Base-by-base conservation (phyloP, 2,113 vertebrate species). In the Aplodontia rufa region DNA sequence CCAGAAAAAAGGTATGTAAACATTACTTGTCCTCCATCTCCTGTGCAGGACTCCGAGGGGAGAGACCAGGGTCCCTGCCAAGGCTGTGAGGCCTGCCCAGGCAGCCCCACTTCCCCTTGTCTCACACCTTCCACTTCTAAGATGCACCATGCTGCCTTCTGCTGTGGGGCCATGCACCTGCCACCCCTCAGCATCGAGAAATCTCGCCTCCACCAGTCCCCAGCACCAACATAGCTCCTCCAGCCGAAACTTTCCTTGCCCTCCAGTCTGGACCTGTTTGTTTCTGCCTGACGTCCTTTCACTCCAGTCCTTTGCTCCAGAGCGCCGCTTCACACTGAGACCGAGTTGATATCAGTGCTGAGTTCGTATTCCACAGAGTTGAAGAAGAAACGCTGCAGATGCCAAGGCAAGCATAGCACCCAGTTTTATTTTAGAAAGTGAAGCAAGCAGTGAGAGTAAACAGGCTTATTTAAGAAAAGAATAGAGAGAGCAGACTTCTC, bases 71-170 rank as follows among this genome's bases (percentile, higher is more conserved):
- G 19, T 28, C 49, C 75, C 26, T n/a, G 55, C 60, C 53, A 81
- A 30, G 8, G 5, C 40, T 53, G 17, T 11, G 68, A 53, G 40
- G 6, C 5, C 28, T 3, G 0, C 20, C 4, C 32, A 37, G 6
- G 1, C 66, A 8, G 17, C 24, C 62, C 1, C 9, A 47, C 0
- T 66, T 24, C 13, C 24, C 64, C 45, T 55, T 8, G 5, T 66
- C 45, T 82, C 68, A 9, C 14, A 17, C 5, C 28, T 6, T 37
- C 8, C 71, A 5, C 55, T 42, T 28, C 64, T 80, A n/a, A 11
- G 10, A 10, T n/a, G 6, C 1, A 7, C 2, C 4, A 20, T 47
- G 28, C 42, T n/a, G 20, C 30, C 14, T 12, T n/a, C 71, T 81
- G 37, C 32, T 42, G 0, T 14, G 40, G 74, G 83, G 40, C 42